These are phyloP conservation scores for Marcusenius ussheri DNA, from an alignment of 2,113 vertebrate genomes.

Conservation along the genomic window DNA sequence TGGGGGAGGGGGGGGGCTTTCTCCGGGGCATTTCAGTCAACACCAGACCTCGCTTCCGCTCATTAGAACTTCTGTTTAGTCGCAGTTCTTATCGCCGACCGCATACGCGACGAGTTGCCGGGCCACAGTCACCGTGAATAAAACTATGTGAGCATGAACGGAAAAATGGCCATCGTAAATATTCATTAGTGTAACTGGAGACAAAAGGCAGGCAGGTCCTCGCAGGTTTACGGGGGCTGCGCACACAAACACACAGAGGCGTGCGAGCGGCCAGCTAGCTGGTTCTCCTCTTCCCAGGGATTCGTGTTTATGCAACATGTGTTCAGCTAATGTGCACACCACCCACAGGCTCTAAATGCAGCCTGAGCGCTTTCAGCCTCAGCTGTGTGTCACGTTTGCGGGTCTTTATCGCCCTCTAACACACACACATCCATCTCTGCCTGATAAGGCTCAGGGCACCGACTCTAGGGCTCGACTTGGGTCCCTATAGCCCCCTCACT, in stretches of 20 bases:
- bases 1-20: neutral
- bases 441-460: neutral
- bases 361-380: neutral
- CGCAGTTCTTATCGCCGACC: neutral
- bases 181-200: neutral
- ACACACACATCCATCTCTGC: neutral
- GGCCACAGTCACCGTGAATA: neutral
- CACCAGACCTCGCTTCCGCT: neutral
- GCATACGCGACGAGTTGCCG: neutral
- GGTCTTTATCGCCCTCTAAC: neutral
- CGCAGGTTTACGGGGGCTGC: neutral
- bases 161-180: neutral
- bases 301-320: constrained; percentile 42
- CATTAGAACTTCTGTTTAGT: neutral
- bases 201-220: neutral
- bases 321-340: constrained; percentile 24
- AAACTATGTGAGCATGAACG: neutral
- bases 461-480: neutral
- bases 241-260: constrained; percentile 5
- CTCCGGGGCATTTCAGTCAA: neutral
- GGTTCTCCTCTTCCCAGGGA: constrained; percentile 22
- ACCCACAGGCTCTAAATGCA: constrained; percentile 27
- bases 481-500: neutral
- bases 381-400: neutral
- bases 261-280: constrained; percentile 22